These are phyloP conservation scores for Heliothis virescens DNA, from an alignment of 1,140 invertebrate genomes.

Conservation along the genomic window DNA sequence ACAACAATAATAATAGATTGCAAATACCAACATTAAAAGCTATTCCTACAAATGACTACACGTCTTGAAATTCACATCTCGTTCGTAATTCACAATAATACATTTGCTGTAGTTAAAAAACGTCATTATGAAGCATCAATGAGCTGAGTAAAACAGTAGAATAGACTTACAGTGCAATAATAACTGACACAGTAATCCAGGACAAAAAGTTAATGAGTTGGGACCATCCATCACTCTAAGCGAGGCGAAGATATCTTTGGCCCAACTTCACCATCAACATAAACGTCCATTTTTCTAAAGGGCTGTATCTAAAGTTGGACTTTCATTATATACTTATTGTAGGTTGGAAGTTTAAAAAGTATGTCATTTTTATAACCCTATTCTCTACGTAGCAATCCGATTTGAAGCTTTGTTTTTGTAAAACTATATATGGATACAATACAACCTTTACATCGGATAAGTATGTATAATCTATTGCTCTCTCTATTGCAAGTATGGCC, in stretches of 20 bases:
- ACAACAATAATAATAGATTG: not conserved
- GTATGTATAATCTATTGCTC: too few relatives aligned
- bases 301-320: too few relatives aligned
- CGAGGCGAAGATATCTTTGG: not conserved
- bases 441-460: too few relatives aligned
- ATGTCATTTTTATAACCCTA: too few relatives aligned
- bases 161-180: conserved; percentile 39
- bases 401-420: too few relatives aligned
- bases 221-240: not conserved
- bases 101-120: conserved; percentile 35
- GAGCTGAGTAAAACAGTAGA: conserved; percentile 26
- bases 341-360: too few relatives aligned
- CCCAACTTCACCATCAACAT: too few relatives aligned
- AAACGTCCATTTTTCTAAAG: too few relatives aligned
- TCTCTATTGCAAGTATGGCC: too few relatives aligned
- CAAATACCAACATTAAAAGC: not conserved
- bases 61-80: conserved; percentile 33
- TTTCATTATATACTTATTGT: too few relatives aligned
- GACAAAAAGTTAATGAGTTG: conserved; percentile 50
- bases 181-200: conserved; percentile 41
- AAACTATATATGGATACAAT: too few relatives aligned
- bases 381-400: too few relatives aligned
- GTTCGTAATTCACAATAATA: conserved; percentile 31
- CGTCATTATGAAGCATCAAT: conserved; percentile 32
- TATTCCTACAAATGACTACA: conserved; percentile 8